Evolutionary conservation across 2,888 invertebrate species (phyloP), one percentile per base, ranked within the genome.

Genomic region (Holacanthella duospinosa): DNA sequence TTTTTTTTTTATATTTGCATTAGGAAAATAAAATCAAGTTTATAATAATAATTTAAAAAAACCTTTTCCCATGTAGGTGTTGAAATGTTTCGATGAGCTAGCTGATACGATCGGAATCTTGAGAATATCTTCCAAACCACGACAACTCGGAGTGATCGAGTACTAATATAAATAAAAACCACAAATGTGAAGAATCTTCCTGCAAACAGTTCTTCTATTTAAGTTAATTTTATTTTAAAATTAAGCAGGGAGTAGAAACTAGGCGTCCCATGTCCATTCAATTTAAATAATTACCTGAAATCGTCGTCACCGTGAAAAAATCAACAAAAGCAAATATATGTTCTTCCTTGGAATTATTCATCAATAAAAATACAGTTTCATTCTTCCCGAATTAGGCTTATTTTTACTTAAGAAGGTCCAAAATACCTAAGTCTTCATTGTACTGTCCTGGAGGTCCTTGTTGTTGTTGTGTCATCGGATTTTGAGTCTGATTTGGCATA

Each of bases 381-480:
- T n/a, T n/a, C n/a, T n/a, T n/a, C n/a, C n/a, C n/a, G n/a, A n/a
- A n/a, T n/a, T n/a, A n/a, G n/a, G n/a, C 21, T 21, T 16, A n/a
- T 48, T 4, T 48, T 21, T 74, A 79, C 67, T 75, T 76, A 19
- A 80, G 76, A 66, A 80, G 80, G 73, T 81, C 80, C 61, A 80
- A 79, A 70, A 77, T 78, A 1, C 79, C 75, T 24, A 80, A 79
- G 66, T 82, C 82, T 55, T 82, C 82, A 70, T 80, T 81, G 29
- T n/a, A 21, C 36, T 61, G 64, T 2, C 61, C 63, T 60, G 60
- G 65, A 56, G 26, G 25, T 55, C 55, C 55, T 59, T 43, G 58
- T 86, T 86, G 73, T 85, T 86, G 28, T 77, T 86, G 86, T 81
- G 85, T 78, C 74, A 80, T 74, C 65, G 72, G 76, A 59, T 57